Evolutionary conservation across 53 echinoderm and acorn worm genomes (phyloP).

Genomic region (Arbacia lixula): DNA sequence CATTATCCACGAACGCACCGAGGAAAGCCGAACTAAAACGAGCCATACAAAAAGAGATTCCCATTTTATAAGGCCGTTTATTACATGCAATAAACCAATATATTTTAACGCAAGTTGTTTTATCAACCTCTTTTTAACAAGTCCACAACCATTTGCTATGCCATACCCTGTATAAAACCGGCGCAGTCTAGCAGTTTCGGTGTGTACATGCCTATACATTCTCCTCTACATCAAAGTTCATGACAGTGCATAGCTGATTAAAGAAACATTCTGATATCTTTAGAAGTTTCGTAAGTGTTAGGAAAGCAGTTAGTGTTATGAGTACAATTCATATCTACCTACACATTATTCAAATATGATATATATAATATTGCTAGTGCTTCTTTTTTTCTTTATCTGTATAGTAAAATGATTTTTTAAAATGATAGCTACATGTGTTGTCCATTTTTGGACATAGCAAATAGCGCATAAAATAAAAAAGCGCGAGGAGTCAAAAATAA

Average conservation of each 20-base stretch:
- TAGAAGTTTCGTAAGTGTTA: conserved; percentile 19
- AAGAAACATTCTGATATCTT: conserved; percentile 10
- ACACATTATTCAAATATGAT: conserved; percentile 4
- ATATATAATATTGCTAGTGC: conserved; percentile 36
- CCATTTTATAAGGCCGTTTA: conserved; percentile 57
- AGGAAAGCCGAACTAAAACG: not conserved
- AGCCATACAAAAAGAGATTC: not conserved
- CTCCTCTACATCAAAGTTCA: conserved; percentile 10
- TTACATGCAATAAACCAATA: conserved; percentile 57
- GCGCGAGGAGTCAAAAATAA: too few species aligned
- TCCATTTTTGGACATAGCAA: too few species aligned
- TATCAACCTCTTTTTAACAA: conserved; percentile 37
- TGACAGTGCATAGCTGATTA: conserved; percentile 56
- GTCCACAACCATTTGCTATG: conserved; percentile 31
- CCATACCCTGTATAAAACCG: conserved; percentile 40
- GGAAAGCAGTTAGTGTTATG: conserved; percentile 43
- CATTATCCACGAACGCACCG: too few species aligned
- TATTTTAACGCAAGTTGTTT: not conserved
- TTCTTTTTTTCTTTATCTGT: too few species aligned
- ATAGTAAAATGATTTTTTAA: too few species aligned
- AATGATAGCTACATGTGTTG: too few species aligned
- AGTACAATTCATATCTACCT: not conserved
- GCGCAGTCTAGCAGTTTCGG: conserved; percentile 25
- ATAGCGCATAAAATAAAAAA: too few species aligned
- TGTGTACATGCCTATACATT: not conserved